These are phyloP conservation scores for Drepanosiphum platanoidis DNA, from an alignment of 2,888 invertebrate genomes.

Conservation along the genomic window DNA sequence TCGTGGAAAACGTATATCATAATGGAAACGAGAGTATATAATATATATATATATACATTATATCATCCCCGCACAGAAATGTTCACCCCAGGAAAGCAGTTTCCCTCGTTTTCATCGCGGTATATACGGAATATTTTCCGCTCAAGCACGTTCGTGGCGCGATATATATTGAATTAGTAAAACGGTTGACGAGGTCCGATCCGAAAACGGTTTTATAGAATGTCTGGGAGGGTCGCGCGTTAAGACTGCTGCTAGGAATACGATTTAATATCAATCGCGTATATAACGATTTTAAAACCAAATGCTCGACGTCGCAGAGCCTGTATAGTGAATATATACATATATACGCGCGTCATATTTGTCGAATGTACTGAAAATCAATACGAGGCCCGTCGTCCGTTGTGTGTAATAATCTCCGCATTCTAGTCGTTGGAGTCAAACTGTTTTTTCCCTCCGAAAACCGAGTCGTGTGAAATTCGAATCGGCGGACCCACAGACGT, in stretches of 20 bases:
- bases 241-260: background rate
- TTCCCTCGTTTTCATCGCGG: constrained; percentile 28
- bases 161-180: constrained; percentile 33
- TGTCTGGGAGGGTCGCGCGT: background rate
- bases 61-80: background rate
- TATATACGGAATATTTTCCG: constrained; percentile 17
- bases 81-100: constrained; percentile 5
- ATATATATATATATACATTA: background rate
- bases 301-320: background rate
- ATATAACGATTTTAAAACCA: background rate
- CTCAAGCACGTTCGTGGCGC: constrained; percentile 11
- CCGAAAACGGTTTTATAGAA: constrained; percentile 8
- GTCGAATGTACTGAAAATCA: background rate
- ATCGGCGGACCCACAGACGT: background rate
- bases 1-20: background rate
- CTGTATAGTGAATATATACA: background rate
- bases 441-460: constrained; percentile 10
- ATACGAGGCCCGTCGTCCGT: background rate
- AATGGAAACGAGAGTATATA: background rate
- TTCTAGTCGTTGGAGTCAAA: background rate
- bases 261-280: background rate
- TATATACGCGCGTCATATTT: background rate
- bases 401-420: background rate
- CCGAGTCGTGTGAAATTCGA: background rate
- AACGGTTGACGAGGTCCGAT: background rate